These are phyloP conservation scores for Trichacis sp. DNA, from an alignment of 2,888 invertebrate genomes.

Conservation along the genomic window DNA sequence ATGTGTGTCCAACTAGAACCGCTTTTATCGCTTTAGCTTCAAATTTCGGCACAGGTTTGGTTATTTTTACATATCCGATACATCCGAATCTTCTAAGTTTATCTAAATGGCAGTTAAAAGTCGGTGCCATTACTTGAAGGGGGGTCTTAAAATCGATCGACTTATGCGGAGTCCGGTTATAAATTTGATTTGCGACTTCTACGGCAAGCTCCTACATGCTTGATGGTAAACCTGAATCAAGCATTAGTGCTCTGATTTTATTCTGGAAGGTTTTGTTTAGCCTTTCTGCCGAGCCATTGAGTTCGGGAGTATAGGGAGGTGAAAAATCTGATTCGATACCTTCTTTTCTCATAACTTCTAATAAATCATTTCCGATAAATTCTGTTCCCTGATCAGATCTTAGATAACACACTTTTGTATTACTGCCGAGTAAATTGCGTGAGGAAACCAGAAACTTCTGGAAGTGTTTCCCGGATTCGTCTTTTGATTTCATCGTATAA, in stretches of 20 bases:
- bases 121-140: too few species aligned
- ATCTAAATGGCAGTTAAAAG: slow-evolving; percentile 19
- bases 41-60: slow-evolving; percentile 25
- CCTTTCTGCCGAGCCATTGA: slow-evolving; percentile 34
- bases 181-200: too few species aligned
- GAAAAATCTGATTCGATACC: slow-evolving; percentile 6
- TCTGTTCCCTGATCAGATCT: slow-evolving; percentile 39
- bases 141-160: slow-evolving; percentile 15
- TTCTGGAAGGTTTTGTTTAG: slow-evolving; percentile 31
- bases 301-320: too few species aligned
- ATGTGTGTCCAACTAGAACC: slow-evolving; percentile 23
- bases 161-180: too few species aligned
- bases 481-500: neutral
- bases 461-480: slow-evolving; percentile 24
- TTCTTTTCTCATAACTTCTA: slow-evolving; percentile 15
- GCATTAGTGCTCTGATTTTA: too few species aligned
- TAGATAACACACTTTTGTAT: slow-evolving; percentile 40
- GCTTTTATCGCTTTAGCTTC: too few species aligned
- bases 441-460: slow-evolving; percentile 29
- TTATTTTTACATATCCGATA: slow-evolving; percentile 27
- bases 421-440: slow-evolving; percentile 26
- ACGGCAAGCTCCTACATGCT: slow-evolving; percentile 39
- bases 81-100: slow-evolving; percentile 27
- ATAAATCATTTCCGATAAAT: slow-evolving; percentile 19
- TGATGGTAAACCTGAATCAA: too few species aligned